Base-by-base conservation (phyloP, 37 sponge, comb jelly and placozoan species). In the Bolinopsis microptera region DNA sequence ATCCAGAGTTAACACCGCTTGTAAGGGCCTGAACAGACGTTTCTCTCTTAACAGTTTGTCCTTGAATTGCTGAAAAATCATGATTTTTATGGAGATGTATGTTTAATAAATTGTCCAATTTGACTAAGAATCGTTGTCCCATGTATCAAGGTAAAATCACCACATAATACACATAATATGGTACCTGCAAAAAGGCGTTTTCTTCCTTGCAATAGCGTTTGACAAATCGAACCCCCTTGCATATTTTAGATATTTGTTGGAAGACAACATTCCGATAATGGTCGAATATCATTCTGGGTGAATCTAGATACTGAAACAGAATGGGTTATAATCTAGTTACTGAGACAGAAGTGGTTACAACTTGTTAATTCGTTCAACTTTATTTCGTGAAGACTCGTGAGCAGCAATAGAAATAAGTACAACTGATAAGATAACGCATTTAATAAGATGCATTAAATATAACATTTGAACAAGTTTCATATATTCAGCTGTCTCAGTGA, bases 41-140 rank as follows among this genome's bases (percentile, higher is more conserved):
- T 41, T 86, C 61, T 86, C 90, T 39, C 90, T 13, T 9, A 86
- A 38, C 16, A 86, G 90, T 40, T 86, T 86, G 90, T 86, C 90
- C 31, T 86, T 86, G 18, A 86, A 39, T 86, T 86, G 90, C 61
- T 86, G 90, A 35, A 35, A 36, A 13, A 74, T 8, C n/a, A n/a
- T 67, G 13, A 13, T 67, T 67, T 13, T n/a, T n/a, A n/a, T n/a
- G n/a, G n/a, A n/a, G n/a, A n/a, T n/a, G n/a, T n/a, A n/a, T n/a
- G n/a, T n/a, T n/a, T n/a, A n/a, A n/a, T n/a, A n/a, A n/a, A n/a
- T n/a, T n/a, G n/a, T n/a, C n/a, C n/a, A n/a, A n/a, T n/a, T n/a
- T n/a, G n/a, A n/a, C n/a, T n/a, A n/a, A n/a, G n/a, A n/a, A n/a
- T n/a, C n/a, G n/a, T n/a, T n/a, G n/a, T n/a, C n/a, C n/a, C n/a